Evolutionary conservation across 2,113 vertebrate genomes (phyloP).

Genomic region (Pygoscelis adeliae): DNA sequence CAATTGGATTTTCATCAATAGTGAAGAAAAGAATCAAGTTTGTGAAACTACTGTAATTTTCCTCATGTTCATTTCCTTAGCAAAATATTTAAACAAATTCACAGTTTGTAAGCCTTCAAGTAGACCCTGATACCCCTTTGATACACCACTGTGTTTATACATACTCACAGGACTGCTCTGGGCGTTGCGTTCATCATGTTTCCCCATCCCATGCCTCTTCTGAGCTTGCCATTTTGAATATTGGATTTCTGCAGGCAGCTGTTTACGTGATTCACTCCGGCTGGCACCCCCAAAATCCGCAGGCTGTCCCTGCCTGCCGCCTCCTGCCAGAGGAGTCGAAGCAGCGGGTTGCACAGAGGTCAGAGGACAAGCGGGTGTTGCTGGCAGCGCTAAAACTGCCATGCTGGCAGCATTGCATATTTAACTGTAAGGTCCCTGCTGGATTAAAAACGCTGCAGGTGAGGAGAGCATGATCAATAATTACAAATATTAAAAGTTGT

Average conservation of each 20-base stretch:
- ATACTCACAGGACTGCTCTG: neutral
- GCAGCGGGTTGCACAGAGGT: accelerated
- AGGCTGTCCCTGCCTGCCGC: neutral
- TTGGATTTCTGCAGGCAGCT: neutral
- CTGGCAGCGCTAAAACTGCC: neutral
- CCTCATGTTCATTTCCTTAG: neutral
- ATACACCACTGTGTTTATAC: neutral
- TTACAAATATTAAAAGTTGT: neutral
- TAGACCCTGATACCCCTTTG: neutral
- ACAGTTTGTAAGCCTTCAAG: neutral
- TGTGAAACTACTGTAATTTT: neutral
- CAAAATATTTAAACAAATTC: neutral
- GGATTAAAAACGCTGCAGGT: neutral
- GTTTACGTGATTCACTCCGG: accelerated
- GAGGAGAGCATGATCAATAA: neutral
- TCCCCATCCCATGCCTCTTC: neutral
- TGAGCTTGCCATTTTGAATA: neutral
- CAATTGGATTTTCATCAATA: neutral
- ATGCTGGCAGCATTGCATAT: neutral
- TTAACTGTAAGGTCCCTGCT: neutral
- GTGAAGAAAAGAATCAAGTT: neutral
- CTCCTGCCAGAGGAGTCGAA: neutral
- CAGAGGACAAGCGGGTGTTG: neutral
- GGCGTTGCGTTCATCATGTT: accelerated
- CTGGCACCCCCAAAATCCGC: neutral